Evolutionary conservation across 2,888 invertebrate species (phyloP).

Genomic region (Ditula angustiorana): DNA sequence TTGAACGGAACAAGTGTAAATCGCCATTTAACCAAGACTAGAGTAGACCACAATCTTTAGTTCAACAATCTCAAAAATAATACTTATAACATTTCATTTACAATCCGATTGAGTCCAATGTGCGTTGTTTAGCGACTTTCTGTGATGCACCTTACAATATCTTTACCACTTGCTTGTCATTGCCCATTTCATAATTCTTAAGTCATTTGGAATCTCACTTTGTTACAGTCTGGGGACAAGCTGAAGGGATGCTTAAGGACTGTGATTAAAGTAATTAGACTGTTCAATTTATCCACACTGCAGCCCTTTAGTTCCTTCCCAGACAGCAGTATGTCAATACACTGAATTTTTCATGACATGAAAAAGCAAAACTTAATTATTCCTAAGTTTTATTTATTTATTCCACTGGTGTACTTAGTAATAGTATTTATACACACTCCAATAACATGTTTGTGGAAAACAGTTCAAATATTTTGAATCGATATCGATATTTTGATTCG

Average conservation of each 20-base stretch:
- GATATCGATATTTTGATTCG: too few relatives aligned
- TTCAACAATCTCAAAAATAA: conserved; percentile 59
- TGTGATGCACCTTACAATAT: conserved; percentile 33
- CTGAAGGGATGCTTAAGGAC: neutral
- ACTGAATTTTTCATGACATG: too few relatives aligned
- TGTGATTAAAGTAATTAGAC: neutral
- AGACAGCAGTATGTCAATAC: too few relatives aligned
- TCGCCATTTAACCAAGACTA: conserved; percentile 56
- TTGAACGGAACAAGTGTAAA: conserved; percentile 40
- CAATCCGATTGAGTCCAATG: conserved; percentile 47
- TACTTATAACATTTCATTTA: conserved; percentile 46
- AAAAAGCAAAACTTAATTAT: too few relatives aligned
- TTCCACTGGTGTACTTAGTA: too few relatives aligned
- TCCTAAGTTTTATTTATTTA: too few relatives aligned
- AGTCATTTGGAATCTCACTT: neutral
- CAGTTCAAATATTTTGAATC: too few relatives aligned
- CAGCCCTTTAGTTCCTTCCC: neutral
- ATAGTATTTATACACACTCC: too few relatives aligned
- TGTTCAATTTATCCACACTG: neutral
- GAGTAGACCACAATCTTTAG: conserved; percentile 56
- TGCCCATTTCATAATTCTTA: neutral
- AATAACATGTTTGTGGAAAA: too few relatives aligned
- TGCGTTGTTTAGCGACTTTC: conserved; percentile 46
- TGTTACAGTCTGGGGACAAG: neutral
- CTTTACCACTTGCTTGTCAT: conserved; percentile 20